Evolutionary conservation across 2,113 vertebrate species (phyloP).

Genomic region (Neomonachus schauinslandi): DNA sequence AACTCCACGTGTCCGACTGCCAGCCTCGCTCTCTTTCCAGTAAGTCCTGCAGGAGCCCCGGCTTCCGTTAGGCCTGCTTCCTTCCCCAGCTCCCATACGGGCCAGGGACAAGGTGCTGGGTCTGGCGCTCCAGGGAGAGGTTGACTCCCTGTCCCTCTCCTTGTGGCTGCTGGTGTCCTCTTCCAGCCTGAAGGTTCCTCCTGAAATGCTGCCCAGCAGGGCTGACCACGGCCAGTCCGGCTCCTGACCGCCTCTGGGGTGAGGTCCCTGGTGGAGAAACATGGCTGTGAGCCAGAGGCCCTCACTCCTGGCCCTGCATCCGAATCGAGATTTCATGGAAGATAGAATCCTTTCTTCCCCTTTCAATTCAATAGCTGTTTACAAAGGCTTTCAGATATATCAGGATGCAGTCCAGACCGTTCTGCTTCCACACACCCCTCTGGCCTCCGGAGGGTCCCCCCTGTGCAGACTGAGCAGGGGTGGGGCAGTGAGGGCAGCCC

Average conservation of each 20-base stretch:
- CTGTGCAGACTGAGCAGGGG: neutral
- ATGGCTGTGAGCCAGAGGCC: neutral
- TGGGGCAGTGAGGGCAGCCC: rapidly evolving
- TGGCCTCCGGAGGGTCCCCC: neutral
- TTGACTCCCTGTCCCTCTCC: neutral
- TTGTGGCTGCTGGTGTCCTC: neutral
- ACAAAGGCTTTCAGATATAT: neutral
- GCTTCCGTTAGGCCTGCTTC: neutral
- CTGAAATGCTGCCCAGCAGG: neutral
- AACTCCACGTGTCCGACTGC: neutral
- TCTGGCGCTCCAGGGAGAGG: neutral
- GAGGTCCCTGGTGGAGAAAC: neutral
- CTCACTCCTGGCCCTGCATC: rapidly evolving
- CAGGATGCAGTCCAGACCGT: neutral
- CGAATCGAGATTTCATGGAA: neutral
- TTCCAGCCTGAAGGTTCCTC: neutral
- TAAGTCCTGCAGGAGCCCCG: neutral
- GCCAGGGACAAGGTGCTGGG: neutral
- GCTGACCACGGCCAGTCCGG: too few species aligned
- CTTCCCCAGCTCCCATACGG: neutral
- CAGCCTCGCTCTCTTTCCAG: neutral
- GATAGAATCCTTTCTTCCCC: neutral
- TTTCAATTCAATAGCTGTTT: neutral
- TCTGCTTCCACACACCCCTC: neutral
- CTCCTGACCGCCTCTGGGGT: neutral